Percentiles rank a stretch among this genome's conserved stretches.
These are phyloP conservation scores for Hippocampus kuda DNA, from an alignment of 2,797 vertebrate species.

Conservation along the genomic window DNA sequence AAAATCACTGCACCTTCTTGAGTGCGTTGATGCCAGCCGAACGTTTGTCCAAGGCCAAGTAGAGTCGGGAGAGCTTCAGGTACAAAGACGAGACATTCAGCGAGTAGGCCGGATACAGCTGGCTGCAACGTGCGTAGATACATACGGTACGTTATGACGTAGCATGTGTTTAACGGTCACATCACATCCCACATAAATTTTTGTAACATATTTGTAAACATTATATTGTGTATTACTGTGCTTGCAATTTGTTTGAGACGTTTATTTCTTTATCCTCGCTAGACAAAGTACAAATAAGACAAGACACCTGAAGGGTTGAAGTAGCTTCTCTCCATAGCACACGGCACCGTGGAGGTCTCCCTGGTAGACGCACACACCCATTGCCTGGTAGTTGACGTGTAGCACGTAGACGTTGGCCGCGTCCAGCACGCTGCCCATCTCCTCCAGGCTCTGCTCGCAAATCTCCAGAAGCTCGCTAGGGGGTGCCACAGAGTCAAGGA, in stretches of 20 bases:
- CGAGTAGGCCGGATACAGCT: conserved; percentile 84
- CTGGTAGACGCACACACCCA: conserved; percentile 87
- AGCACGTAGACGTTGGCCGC: conserved; percentile 89
- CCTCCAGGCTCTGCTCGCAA: conserved; percentile 86
- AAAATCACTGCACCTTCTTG: conserved; percentile 69
- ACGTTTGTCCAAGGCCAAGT: conserved; percentile 71
- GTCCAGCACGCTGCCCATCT: conserved; percentile 83
- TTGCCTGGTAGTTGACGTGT: conserved; percentile 98
- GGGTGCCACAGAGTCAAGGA: conserved; percentile 77
- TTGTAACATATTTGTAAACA: too few species aligned
- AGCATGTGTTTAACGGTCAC: too few species aligned
- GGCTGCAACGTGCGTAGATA: conserved; percentile 42
- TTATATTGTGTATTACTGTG: too few species aligned
- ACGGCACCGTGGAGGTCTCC: conserved; percentile 71
- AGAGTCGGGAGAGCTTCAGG: conserved; percentile 84
- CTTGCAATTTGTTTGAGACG: too few species aligned
- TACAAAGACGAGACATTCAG: conserved; percentile 93
- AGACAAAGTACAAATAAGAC: too few species aligned
- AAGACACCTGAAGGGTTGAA: conserved; percentile 80
- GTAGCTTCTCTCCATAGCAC: conserved; percentile 82
- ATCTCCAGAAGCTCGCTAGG: conserved; percentile 88
- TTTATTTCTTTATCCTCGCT: too few species aligned
- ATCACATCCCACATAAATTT: too few species aligned
- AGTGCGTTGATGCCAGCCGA: conserved; percentile 66
- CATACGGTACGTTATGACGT: too few species aligned